Conservation (phyloP, 2,797 vertebrate genomes). For the Lepus townsendii region DNA sequence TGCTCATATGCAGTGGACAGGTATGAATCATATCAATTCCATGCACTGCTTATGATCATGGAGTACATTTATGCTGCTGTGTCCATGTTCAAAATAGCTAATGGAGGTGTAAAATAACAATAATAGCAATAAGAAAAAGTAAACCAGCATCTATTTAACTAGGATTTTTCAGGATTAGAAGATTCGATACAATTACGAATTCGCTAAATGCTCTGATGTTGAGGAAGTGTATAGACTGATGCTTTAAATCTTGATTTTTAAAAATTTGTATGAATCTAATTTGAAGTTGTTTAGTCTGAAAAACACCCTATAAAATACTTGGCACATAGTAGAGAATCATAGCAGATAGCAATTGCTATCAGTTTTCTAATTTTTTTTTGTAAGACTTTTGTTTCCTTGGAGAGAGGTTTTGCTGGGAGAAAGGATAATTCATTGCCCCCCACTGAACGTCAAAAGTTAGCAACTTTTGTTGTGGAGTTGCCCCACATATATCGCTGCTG, state of each 20-base stretch:
- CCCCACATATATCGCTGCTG: neutral
- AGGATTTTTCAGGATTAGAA: neutral
- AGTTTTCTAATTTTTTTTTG: neutral
- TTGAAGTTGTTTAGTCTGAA: neutral
- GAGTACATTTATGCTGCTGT: neutral
- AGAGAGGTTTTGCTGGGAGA: neutral
- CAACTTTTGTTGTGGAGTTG: neutral
- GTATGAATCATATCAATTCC: neutral
- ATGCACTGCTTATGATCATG: fast-evolving
- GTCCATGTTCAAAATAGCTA: neutral
- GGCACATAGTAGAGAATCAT: neutral
- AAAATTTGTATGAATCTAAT: neutral
- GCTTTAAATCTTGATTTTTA: neutral
- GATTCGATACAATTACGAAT: neutral
- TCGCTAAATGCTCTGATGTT: neutral
- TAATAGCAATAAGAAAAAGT: neutral
- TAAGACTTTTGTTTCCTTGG: neutral
- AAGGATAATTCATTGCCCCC: neutral
- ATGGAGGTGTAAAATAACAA: neutral
- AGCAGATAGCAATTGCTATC: neutral
- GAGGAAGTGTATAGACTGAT: neutral
- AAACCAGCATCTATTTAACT: neutral
- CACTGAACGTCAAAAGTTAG: neutral
- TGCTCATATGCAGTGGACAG: neutral
- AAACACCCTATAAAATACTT: neutral